Conservation (phyloP, 2,797 vertebrate species). For the Melanotaenia boesemani region DNA sequence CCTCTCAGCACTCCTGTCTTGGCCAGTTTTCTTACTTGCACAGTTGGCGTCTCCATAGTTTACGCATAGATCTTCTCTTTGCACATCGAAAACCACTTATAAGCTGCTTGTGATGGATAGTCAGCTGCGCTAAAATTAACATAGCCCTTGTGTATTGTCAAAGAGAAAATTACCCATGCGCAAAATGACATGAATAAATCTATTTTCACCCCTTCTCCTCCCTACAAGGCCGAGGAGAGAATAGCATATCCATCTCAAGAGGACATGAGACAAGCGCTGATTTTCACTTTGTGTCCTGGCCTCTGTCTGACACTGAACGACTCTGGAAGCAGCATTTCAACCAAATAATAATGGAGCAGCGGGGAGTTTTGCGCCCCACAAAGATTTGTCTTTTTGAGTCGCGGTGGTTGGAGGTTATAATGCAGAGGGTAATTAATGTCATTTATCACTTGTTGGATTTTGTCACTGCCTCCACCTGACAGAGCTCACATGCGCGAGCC, state of each 20-base stretch:
- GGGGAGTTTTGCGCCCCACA: slow-evolving; percentile 61
- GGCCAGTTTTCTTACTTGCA: slow-evolving; percentile 41
- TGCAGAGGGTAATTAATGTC: slow-evolving; percentile 82
- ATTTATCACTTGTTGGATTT: slow-evolving; percentile 85
- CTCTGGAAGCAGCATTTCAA: slow-evolving; percentile 67
- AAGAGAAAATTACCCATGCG: slow-evolving; percentile 62
- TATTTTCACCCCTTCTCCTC: slow-evolving; percentile 38
- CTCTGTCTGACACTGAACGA: slow-evolving; percentile 71
- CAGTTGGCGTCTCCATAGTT: slow-evolving; percentile 38
- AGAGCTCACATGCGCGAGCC: slow-evolving; percentile 67
- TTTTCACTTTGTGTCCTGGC: slow-evolving; percentile 58
- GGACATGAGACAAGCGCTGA: slow-evolving; percentile 60
- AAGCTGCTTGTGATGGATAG: slow-evolving; percentile 65
- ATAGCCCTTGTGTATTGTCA: slow-evolving; percentile 57
- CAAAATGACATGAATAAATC: slow-evolving; percentile 74
- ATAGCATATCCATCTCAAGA: slow-evolving; percentile 69
- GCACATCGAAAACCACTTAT: slow-evolving; percentile 39
- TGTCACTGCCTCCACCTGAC: slow-evolving; percentile 52
- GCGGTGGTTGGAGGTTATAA: slow-evolving; percentile 72
- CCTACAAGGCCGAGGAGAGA: slow-evolving; percentile 44
- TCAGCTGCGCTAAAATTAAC: slow-evolving; percentile 63
- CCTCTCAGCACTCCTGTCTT: slow-evolving; percentile 31
- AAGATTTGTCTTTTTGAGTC: slow-evolving; percentile 69
- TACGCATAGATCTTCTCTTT: slow-evolving; percentile 41
- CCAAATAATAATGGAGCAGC: slow-evolving; percentile 72